Percentiles rank a stretch among this genome's conserved stretches.
Evolutionary conservation across 2,797 vertebrate genomes (phyloP).

Genomic region (Syndactyla subalaris): DNA sequence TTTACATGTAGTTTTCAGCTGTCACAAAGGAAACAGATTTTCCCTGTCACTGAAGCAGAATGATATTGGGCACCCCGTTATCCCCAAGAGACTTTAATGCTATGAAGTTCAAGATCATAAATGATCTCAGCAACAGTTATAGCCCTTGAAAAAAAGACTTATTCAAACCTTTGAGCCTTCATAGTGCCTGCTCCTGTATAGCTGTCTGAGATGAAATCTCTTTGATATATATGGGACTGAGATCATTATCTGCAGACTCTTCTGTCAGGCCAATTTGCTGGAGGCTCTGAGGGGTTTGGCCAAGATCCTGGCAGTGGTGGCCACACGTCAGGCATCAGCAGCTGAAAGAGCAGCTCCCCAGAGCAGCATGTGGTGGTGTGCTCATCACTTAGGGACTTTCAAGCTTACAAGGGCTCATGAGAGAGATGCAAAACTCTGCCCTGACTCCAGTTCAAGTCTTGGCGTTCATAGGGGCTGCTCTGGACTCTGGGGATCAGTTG

Average conservation of each 20-base stretch:
- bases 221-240: background rate
- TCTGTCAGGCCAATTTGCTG: background rate
- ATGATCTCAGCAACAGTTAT: background rate
- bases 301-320: background rate
- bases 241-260: background rate
- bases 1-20: background rate
- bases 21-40: background rate
- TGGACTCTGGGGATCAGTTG: background rate
- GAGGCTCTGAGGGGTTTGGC: background rate
- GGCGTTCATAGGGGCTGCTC: background rate
- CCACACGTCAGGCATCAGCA: background rate
- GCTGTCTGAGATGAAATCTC: background rate
- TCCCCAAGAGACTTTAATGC: background rate
- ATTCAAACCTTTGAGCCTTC: background rate
- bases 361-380: background rate
- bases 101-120: slow-evolving; percentile 33
- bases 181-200: background rate
- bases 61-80: background rate
- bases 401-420: background rate
- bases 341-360: background rate
- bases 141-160: background rate
- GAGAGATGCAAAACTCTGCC: background rate
- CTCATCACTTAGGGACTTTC: background rate
- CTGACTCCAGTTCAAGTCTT: background rate
- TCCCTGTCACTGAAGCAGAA: background rate